These are phyloP conservation scores for Rhinogobius similis DNA, from an alignment of 2,113 vertebrate species.

Conservation along the genomic window DNA sequence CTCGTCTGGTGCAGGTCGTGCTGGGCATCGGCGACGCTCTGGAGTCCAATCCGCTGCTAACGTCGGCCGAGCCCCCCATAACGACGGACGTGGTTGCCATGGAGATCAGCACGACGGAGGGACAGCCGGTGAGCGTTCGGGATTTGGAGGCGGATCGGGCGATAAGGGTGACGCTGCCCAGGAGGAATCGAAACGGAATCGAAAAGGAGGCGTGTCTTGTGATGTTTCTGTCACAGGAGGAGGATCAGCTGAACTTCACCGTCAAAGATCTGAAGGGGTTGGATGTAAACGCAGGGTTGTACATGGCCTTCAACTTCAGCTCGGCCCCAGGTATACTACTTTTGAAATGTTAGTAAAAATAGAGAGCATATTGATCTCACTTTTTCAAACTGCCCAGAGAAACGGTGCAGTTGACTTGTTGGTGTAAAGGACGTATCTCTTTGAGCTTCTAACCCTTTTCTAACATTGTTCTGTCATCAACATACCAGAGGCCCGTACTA, in stretches of 20 bases:
- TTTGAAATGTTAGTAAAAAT: neutral
- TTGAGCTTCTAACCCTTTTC: too few species aligned
- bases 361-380: too few species aligned
- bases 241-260: constrained; percentile 66
- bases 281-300: constrained; percentile 71
- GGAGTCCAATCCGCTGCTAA: constrained; percentile 51
- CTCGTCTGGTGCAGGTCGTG: constrained; percentile 76
- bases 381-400: too few species aligned
- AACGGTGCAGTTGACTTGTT: too few species aligned
- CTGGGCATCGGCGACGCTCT: constrained; percentile 53
- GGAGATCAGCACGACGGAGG: constrained; percentile 76
- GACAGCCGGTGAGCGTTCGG: constrained; percentile 64
- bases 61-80: constrained; percentile 64
- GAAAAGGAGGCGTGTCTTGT: constrained; percentile 30
- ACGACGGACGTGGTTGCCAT: constrained; percentile 77
- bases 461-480: too few species aligned
- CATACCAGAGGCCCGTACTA: too few species aligned
- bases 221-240: constrained; percentile 36
- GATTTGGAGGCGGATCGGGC: constrained; percentile 66
- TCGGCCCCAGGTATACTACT: constrained; percentile 64
- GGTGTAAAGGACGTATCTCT: too few species aligned
- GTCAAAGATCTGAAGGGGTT: constrained; percentile 57
- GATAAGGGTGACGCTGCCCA: constrained; percentile 72
- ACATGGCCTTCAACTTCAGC: constrained; percentile 72
- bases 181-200: constrained; percentile 18